These are phyloP conservation scores for Potamilus streckersoni DNA, from an alignment of 1,140 invertebrate species.

Conservation along the genomic window DNA sequence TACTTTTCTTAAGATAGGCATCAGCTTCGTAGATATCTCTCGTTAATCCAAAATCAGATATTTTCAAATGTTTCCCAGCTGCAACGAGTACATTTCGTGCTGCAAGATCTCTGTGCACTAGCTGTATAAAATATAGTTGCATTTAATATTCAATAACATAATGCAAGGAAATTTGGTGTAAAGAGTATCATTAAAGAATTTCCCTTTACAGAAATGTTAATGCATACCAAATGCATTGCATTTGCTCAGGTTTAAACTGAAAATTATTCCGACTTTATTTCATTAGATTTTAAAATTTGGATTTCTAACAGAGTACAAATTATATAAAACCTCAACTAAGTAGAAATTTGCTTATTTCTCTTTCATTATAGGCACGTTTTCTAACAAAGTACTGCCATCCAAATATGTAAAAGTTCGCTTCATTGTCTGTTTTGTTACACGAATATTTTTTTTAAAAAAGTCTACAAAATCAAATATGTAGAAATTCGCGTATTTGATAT, in stretches of 20 bases:
- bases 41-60: constrained; percentile 95
- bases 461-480: background rate
- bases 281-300: too few species aligned
- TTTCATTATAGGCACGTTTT: too few species aligned
- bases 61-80: constrained; percentile 87
- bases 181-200: too few species aligned
- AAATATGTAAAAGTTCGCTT: background rate
- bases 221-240: too few species aligned
- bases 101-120: constrained; percentile 94
- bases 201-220: too few species aligned
- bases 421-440: too few species aligned
- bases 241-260: too few species aligned
- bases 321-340: background rate
- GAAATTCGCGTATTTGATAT: background rate
- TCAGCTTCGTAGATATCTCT: constrained; percentile 96
- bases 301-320: too few species aligned
- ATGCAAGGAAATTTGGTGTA: too few species aligned
- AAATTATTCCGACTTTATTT: too few species aligned
- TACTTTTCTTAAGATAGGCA: constrained; percentile 96
- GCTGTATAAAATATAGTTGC: constrained; percentile 70
- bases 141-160: background rate
- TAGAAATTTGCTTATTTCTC: background rate
- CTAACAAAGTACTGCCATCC: background rate
- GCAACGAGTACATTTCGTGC: constrained; percentile 96
- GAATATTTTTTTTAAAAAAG: too few species aligned